These are phyloP conservation scores for Esox niger DNA, from an alignment of 2,113 vertebrate genomes.

Conservation along the genomic window DNA sequence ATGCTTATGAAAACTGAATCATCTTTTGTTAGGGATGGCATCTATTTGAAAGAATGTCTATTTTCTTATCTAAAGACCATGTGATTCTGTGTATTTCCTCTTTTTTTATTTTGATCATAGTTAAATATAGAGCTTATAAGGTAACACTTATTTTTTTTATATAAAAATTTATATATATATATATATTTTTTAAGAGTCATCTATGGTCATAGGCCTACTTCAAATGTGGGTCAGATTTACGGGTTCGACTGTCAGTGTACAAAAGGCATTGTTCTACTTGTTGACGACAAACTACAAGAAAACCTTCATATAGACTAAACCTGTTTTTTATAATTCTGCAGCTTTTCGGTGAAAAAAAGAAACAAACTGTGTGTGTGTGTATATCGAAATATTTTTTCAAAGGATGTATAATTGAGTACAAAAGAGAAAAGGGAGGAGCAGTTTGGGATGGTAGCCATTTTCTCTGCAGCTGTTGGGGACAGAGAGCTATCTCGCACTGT, in stretches of 20 bases:
- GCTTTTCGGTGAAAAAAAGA: background rate
- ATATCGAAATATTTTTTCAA: background rate
- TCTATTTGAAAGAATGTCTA: no score
- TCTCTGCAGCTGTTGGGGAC: slow-evolving; percentile 63
- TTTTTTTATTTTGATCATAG: no score
- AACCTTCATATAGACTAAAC: background rate
- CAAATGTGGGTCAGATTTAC: background rate
- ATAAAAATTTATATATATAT: no score
- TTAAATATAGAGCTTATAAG: no score
- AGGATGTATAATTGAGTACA: background rate
- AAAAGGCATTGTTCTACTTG: background rate
- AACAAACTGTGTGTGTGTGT: background rate
- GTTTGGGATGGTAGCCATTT: slow-evolving; percentile 59
- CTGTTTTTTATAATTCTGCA: no score
- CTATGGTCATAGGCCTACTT: background rate
- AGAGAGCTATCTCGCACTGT: slow-evolving; percentile 84
- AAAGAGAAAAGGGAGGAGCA: slow-evolving; percentile 48
- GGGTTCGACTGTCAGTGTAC: background rate
- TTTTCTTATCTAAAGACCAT: no score
- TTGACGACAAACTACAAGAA: background rate
- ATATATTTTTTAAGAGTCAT: no score
- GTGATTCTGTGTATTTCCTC: no score
- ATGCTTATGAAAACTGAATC: no score
- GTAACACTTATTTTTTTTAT: no score
- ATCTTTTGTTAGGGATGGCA: no score